Evolutionary conservation across 2,888 invertebrate species (phyloP).

Genomic region (Microctonus aethiopoides): DNA sequence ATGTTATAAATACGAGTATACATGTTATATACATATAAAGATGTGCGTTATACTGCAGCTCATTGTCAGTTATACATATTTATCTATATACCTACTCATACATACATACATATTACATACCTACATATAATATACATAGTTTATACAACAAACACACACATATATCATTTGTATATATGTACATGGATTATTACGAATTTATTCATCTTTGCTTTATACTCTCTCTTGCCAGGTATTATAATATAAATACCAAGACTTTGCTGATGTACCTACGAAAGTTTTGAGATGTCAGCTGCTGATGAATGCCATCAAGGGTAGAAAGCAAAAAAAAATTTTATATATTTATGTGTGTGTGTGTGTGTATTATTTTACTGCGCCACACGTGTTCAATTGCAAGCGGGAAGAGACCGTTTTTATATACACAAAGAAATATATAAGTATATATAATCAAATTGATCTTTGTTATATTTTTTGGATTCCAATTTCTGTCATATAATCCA

Average conservation of each 20-base stretch:
- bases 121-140: too few species aligned
- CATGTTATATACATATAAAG: too few species aligned
- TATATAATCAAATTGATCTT: not conserved
- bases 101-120: too few species aligned
- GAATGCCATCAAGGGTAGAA: constrained; percentile 20
- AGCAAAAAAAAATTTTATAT: not conserved
- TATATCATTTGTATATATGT: too few species aligned
- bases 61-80: too few species aligned
- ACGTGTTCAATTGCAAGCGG: not conserved
- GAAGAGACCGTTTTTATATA: not conserved
- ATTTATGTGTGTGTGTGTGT: too few species aligned
- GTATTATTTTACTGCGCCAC: not conserved
- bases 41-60: too few species aligned
- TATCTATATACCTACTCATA: constrained; percentile 12
- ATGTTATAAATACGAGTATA: too few species aligned
- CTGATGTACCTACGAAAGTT: constrained; percentile 8
- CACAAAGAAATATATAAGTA: too few species aligned
- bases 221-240: not conserved
- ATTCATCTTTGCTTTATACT: constrained; percentile 12
- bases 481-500: not conserved
- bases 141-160: too few species aligned
- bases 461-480: not conserved
- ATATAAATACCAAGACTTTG: not conserved
- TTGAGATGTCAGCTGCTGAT: constrained; percentile 22
- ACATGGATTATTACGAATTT: constrained; percentile 21